Evolutionary conservation across 2,797 vertebrate species (phyloP).

Genomic region (Vespertilio murinus): DNA sequence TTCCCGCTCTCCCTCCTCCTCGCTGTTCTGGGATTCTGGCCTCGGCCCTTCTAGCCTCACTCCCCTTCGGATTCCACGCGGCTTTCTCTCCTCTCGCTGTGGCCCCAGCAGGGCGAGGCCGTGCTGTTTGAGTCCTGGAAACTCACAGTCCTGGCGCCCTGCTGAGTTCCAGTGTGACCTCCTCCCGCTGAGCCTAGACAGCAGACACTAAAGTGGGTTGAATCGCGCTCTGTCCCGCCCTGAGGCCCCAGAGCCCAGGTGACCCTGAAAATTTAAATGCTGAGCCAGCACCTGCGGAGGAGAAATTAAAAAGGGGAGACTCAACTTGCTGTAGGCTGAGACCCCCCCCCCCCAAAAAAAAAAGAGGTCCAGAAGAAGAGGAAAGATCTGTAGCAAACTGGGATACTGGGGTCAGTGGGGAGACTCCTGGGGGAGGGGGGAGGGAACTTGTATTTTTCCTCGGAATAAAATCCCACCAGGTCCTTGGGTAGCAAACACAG

Average conservation of each 20-base stretch:
- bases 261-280: neutral
- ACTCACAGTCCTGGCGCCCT: neutral
- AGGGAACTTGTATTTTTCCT: neutral
- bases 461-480: neutral
- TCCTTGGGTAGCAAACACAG: neutral
- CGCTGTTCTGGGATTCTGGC: rapidly evolving
- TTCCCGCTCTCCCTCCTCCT: rapidly evolving
- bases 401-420: neutral
- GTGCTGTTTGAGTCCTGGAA: neutral
- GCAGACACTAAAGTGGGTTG: rapidly evolving
- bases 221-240: rapidly evolving
- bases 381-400: neutral
- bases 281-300: rapidly evolving
- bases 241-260: too few relatives aligned
- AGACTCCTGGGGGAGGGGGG: too few relatives aligned
- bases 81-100: neutral
- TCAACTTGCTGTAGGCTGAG: neutral
- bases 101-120: rapidly evolving
- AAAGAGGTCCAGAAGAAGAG: neutral
- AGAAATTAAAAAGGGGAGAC: too few relatives aligned
- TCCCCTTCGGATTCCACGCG: too few relatives aligned
- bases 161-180: rapidly evolving
- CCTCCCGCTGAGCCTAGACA: neutral
- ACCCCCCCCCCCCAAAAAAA: too few relatives aligned
- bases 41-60: neutral